These are phyloP conservation scores for Aegithalos caudatus DNA, from an alignment of 2,113 vertebrate genomes.

Conservation along the genomic window DNA sequence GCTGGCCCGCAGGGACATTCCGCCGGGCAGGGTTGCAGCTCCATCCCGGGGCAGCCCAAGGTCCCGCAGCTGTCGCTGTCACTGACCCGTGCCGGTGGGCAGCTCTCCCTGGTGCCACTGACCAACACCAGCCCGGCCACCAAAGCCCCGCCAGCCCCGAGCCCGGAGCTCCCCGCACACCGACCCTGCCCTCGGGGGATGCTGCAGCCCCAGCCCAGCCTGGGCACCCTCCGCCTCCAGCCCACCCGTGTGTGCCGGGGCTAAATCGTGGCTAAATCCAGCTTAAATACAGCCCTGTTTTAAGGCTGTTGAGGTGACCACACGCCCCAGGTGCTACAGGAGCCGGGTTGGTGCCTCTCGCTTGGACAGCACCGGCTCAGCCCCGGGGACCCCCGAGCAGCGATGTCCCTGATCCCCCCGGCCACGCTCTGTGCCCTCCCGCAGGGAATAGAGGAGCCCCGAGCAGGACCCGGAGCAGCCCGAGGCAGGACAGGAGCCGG, in stretches of 20 bases:
- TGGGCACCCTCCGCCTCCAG: not conserved
- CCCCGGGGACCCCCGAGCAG: not conserved
- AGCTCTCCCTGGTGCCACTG: not conserved
- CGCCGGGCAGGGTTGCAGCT: not conserved
- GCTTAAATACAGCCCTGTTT: not conserved
- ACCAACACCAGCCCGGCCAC: not conserved
- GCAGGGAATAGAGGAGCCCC: constrained; percentile 25
- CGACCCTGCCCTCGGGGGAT: rapidly evolving
- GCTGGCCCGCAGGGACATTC: rapidly evolving
- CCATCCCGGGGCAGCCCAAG: rapidly evolving
- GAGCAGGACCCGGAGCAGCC: not conserved
- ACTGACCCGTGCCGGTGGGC: not conserved
- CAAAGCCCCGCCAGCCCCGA: not conserved
- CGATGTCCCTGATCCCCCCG: no score
- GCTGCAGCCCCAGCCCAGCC: not conserved
- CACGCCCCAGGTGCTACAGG: not conserved
- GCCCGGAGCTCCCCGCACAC: rapidly evolving
- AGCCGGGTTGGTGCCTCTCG: rapidly evolving
- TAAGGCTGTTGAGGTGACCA: not conserved
- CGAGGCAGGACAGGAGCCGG: not conserved
- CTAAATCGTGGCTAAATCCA: not conserved
- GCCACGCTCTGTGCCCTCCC: rapidly evolving
- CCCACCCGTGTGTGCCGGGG: not conserved
- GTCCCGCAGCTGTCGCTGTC: constrained; percentile 33
- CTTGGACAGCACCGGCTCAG: not conserved